phyloP scores from a whole-genome alignment of 2,797 vertebrate genomes.

The Coracias cyanogaster region DNA sequence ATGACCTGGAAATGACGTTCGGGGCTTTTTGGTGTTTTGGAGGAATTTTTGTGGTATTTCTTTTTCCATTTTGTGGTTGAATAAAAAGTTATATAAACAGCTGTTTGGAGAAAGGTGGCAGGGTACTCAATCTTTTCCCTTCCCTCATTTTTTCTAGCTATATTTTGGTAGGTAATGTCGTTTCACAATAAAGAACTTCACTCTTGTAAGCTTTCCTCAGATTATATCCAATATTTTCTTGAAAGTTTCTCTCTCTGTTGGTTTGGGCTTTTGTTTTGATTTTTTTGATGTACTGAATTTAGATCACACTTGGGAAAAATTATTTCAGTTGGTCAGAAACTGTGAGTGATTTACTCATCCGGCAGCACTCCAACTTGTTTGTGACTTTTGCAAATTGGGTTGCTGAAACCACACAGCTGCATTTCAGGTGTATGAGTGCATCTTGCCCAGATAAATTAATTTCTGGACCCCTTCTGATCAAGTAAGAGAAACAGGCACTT shows the following conservation, averaged over 20 bases:
- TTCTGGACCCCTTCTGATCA: not conserved
- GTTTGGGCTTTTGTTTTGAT: not conserved
- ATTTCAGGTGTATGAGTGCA: not conserved
- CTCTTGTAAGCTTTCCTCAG: not conserved
- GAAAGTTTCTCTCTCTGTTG: not conserved
- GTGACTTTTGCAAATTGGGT: not conserved
- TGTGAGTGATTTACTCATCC: not conserved
- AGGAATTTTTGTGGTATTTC: not conserved
- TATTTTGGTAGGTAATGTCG: not conserved
- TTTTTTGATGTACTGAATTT: not conserved
- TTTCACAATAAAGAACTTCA: not conserved
- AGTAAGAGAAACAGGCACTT: not conserved
- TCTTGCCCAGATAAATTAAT: not conserved
- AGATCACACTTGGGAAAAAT: not conserved
- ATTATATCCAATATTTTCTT: not conserved
- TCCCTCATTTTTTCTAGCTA: not conserved
- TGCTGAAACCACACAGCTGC: not conserved
- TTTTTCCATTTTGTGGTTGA: not conserved
- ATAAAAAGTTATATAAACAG: not conserved
- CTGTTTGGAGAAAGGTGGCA: not conserved
- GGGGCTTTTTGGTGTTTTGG: not conserved
- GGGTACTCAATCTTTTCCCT: not conserved
- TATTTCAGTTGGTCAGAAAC: not conserved
- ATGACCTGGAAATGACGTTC: not conserved
- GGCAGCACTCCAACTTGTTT: not conserved